These are phyloP conservation scores for Micoletzkya japonica DNA, from an alignment of 2,888 invertebrate genomes.

Conservation along the genomic window DNA sequence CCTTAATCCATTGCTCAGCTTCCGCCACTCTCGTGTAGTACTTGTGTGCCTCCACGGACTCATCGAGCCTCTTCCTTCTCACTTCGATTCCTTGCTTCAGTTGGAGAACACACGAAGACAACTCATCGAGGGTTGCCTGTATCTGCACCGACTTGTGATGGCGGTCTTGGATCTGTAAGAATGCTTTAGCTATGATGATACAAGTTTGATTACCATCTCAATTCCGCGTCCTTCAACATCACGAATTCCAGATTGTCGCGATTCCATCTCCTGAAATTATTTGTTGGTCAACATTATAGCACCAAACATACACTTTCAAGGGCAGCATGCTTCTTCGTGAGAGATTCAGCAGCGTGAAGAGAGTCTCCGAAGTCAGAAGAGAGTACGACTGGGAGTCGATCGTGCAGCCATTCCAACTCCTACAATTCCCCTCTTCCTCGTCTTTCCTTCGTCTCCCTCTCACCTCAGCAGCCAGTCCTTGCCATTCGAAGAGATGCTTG, in stretches of 20 bases:
- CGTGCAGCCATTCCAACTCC: conserved; percentile 86
- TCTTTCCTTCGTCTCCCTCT: not conserved
- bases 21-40: conserved; percentile 80
- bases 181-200: not conserved
- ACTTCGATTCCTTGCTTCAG: conserved; percentile 11
- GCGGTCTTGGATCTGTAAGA: conserved; percentile 66
- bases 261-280: conserved; percentile 55
- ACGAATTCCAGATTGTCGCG: conserved; percentile 46
- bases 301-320: conserved; percentile 80
- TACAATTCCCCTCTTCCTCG: not conserved
- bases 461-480: conserved; percentile 83
- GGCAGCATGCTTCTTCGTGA: conserved; percentile 90
- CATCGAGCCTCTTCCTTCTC: conserved; percentile 33
- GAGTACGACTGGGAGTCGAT: conserved; percentile 84
- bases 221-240: conserved; percentile 46
- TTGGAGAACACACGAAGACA: conserved; percentile 64
- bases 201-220: conserved; percentile 41
- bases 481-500: conserved; percentile 82
- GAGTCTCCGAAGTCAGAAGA: conserved; percentile 87
- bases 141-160: conserved; percentile 83
- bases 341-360: conserved; percentile 76
- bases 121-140: conserved; percentile 73
- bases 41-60: conserved; percentile 74
- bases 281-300: too few species aligned
- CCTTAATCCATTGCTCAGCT: conserved; percentile 84